Evolutionary conservation across 2,797 vertebrate species (phyloP).

Genomic region (Pantherophis alleghaniensis): DNA sequence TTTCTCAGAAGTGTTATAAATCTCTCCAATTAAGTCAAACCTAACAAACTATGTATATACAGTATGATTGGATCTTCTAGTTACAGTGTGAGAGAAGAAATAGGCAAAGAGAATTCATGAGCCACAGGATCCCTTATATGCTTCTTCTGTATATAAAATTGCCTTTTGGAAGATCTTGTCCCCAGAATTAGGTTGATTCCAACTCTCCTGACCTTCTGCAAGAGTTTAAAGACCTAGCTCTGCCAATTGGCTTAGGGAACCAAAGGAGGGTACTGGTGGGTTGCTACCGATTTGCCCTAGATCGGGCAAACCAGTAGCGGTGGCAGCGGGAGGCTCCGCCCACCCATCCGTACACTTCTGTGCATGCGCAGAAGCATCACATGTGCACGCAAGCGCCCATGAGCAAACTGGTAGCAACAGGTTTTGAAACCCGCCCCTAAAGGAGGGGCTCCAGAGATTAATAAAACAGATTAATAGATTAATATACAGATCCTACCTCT

Average conservation of each 20-base stretch:
- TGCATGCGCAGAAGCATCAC: too few species aligned
- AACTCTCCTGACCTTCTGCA: too few species aligned
- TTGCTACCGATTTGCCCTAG: too few species aligned
- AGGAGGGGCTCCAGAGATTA: neutral
- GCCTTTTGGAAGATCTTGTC: too few species aligned
- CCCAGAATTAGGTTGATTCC: too few species aligned
- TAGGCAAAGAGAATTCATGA: neutral
- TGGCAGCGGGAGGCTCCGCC: too few species aligned
- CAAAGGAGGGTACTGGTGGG: neutral
- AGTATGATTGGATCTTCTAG: neutral
- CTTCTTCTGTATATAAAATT: neutral
- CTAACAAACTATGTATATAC: neutral
- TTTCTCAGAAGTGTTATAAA: neutral
- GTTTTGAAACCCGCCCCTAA: too few species aligned
- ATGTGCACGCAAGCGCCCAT: rapidly evolving
- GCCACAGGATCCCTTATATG: neutral
- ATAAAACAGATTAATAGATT: neutral
- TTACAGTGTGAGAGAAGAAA: neutral
- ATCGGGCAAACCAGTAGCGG: too few species aligned
- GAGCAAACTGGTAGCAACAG: too few species aligned
- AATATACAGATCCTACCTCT: neutral
- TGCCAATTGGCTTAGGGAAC: neutral
- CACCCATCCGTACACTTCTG: too few species aligned
- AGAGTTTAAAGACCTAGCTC: too few species aligned
- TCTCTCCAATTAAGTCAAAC: neutral